Evolutionary conservation across 2,888 invertebrate species (phyloP), one percentile per base, ranked within the genome.

Genomic region (Andrena chrysosceles): DNA sequence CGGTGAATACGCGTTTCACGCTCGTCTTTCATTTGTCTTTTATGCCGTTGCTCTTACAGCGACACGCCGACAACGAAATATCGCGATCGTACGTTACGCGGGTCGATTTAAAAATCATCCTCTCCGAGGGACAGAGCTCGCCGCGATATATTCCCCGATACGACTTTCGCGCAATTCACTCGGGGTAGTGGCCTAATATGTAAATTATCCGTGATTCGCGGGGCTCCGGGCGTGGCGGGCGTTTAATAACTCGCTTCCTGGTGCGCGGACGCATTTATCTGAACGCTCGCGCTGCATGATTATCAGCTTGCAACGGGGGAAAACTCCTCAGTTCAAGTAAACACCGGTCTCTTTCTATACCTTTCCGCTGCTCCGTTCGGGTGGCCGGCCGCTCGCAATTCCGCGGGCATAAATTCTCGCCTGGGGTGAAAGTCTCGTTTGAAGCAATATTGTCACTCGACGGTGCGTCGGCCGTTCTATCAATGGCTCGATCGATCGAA

Each of bases 11-110:
- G 66, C 62, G 31, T 74, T 63, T 56, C 23, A 63, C 72, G 70
- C 49, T 67, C 70, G 75, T 84, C 67, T 64, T 73, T 78, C 63
- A 64, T 42, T 67, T 64, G 75, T 84, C 67, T 60, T 73, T 78
- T 59, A 64, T 67, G 54, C 31, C 52, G 73, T 76, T 84, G 73
- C 76, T 68, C 70, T 54, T 31, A 33, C 68, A 26, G 60, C 54
- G 56, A 42, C 49, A 69, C 70, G 76, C 52, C 72, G 74, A 70
- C 82, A 64, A 85, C 77, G 70, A 86, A 63, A 87, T 87, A 86
- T 87, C 85, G 56, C 75, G 54, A 69, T 72, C 74, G 76, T 85
- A 80, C 79, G 83, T 79, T 85, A 76, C 63, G 75, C 20, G 5
- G 10, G 8, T 56, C 72, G 52, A 84, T 85, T 84, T 75, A 84